Conservation (phyloP, 2,797 vertebrate genomes). For the Gymnoscopelus microlampas region DNA sequence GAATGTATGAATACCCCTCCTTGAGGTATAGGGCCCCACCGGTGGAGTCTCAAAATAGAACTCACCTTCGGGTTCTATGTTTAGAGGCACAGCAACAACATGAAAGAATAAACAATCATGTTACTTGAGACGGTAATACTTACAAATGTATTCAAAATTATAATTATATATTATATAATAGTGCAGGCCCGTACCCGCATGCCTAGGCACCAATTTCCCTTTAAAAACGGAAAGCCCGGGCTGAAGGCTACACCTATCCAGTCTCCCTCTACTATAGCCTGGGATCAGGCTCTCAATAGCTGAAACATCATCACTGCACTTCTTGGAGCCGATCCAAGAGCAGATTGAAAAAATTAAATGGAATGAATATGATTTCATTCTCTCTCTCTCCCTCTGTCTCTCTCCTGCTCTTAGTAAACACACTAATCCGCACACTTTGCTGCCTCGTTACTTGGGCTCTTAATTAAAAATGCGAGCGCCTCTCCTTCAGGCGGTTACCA, state of each 20-base stretch:
- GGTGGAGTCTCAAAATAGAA: slow-evolving; percentile 41
- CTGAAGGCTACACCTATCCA: slow-evolving; percentile 39
- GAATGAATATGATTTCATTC: slow-evolving; percentile 60
- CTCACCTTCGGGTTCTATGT: slow-evolving; percentile 33
- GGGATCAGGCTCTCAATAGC: slow-evolving; percentile 61
- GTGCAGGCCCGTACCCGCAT: no score
- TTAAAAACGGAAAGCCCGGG: no score
- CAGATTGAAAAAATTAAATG: slow-evolving; percentile 73
- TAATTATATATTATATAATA: no score
- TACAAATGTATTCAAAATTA: no score
- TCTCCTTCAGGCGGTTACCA: slow-evolving; percentile 81
- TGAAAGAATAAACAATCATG: background rate
- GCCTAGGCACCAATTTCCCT: no score
- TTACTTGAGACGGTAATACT: no score
- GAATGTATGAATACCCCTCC: slow-evolving; percentile 61
- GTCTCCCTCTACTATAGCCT: slow-evolving; percentile 54
- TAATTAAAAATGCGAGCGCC: slow-evolving; percentile 84
- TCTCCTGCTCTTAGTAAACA: slow-evolving; percentile 77
- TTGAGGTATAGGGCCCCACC: slow-evolving; percentile 40
- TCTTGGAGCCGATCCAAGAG: slow-evolving; percentile 72
- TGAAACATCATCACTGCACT: slow-evolving; percentile 69
- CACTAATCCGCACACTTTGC: slow-evolving; percentile 82
- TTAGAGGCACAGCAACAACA: slow-evolving; percentile 18
- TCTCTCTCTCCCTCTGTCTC: slow-evolving; percentile 40
- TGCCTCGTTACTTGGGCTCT: slow-evolving; percentile 80